Evolutionary conservation across 1,140 invertebrate species (phyloP).

Genomic region (Glossosoma conforme): DNA sequence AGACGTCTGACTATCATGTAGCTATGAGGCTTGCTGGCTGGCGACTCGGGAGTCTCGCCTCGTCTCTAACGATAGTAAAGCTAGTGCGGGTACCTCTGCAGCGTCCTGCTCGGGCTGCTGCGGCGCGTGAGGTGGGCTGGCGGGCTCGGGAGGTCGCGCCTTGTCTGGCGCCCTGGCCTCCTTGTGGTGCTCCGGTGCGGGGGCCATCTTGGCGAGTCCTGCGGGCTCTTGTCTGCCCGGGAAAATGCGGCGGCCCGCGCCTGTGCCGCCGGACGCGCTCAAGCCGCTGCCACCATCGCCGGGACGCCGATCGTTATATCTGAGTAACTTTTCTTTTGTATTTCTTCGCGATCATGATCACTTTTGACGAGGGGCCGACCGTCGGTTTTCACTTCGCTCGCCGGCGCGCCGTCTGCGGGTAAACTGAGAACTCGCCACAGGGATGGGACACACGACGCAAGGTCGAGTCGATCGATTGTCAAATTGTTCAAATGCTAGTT

Average conservation of each 20-base stretch:
- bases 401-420: slow-evolving; percentile 36
- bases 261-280: slow-evolving; percentile 53
- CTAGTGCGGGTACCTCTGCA: no score
- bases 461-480: no score
- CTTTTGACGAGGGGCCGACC: slow-evolving; percentile 44
- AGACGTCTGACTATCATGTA: no score
- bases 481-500: no score
- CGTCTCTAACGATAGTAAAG: no score
- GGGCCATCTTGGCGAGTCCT: slow-evolving; percentile 60
- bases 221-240: slow-evolving; percentile 61
- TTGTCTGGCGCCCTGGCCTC: slow-evolving; percentile 64
- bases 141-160: slow-evolving; percentile 30
- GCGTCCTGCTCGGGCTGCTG: slow-evolving; percentile 14
- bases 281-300: slow-evolving; percentile 13
- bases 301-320: slow-evolving; percentile 10
- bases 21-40: no score
- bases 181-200: slow-evolving; percentile 64
- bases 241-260: slow-evolving; percentile 65
- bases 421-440: no score
- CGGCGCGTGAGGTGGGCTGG: slow-evolving; percentile 14
- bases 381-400: slow-evolving; percentile 43
- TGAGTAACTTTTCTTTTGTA: slow-evolving; percentile 25
- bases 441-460: no score
- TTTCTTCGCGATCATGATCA: slow-evolving; percentile 41
- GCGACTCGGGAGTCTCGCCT: no score